Base-by-base conservation (phyloP, 2,888 invertebrate genomes). In the Acanthosoma haemorrhoidale region DNA sequence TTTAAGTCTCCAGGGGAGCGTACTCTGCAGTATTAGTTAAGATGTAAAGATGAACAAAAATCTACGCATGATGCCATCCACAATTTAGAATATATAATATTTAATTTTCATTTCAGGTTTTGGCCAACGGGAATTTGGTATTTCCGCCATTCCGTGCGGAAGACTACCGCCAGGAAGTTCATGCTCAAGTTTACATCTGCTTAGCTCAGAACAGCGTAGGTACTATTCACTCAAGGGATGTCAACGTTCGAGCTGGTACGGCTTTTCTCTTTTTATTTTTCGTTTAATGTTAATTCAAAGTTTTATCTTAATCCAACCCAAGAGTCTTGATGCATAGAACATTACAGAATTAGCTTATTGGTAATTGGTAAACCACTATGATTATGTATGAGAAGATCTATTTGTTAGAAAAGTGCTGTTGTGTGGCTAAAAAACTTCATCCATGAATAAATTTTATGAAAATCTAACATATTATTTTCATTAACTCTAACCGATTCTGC, bases 101-200 rank as follows among this genome's bases (percentile, higher is more conserved):
- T 41, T 16, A 16, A 15, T 16, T 34, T 34, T 1, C 25, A 29
- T 41, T 64, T 3, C 82, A 91, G 87, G 89, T 92, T 71, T 81
- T 93, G 77, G 89, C 93, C 69, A 95, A 96, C 81, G 95, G 96
- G 78, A 94, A 95, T 79, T 83, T 96, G 77, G 91, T 94, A 66
- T 95, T 96, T 80, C 94, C 94, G 72, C 94, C 96, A 36, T 96
- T 96, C 86, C 88, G 94, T 71, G 94, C 94, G 66, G 92, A 93
- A 80, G 92, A 93, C 80, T 96, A 95, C 79, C 87, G 92, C 57
- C 94, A 95, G 81, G 93, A 94, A 80, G 93, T 96, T 59, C 96
- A 96, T 80, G 93, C 94, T 73, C 94, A 94, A 82, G 90, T 93
- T 73, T 96, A 96, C 82, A 90, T 93, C 76, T 96, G 96, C 80